Conservation (phyloP, 2,888 invertebrate genomes). For the Ptychoptera contaminata region DNA sequence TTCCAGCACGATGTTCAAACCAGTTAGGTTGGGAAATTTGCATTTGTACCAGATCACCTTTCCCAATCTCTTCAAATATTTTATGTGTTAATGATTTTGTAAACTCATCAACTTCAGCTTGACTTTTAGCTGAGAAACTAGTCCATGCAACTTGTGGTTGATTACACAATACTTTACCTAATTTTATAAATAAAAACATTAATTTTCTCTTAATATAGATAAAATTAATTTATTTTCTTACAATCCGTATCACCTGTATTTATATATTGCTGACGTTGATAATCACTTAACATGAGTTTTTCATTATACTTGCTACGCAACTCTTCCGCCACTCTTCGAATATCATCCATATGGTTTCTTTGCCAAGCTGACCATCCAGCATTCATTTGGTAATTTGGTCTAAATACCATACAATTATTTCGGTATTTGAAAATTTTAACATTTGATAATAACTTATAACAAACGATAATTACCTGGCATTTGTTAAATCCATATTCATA, state of each 20-base stretch:
- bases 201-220: too few relatives aligned
- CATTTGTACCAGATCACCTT: constrained; percentile 18
- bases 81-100: constrained; percentile 17
- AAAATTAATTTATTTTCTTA: too few relatives aligned
- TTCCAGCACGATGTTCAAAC: constrained; percentile 24
- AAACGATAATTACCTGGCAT: too few relatives aligned
- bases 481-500: too few relatives aligned
- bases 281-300: constrained; percentile 6
- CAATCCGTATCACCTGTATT: background rate
- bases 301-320: constrained; percentile 22
- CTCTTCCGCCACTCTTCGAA: constrained; percentile 21
- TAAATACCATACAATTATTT: background rate
- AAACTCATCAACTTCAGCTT: constrained; percentile 15
- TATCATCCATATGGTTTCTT: constrained; percentile 19
- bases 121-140: constrained; percentile 20
- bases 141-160: constrained; percentile 10
- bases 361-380: constrained; percentile 19
- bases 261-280: background rate
- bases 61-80: constrained; percentile 22
- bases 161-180: too few relatives aligned
- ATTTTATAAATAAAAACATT: too few relatives aligned
- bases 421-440: too few relatives aligned
- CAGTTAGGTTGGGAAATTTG: constrained; percentile 23
- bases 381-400: constrained; percentile 2
- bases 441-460: too few relatives aligned